Evolutionary conservation across 92 coral and sea anemone genomes (phyloP).

Genomic region (Parazoanthus darwini): DNA sequence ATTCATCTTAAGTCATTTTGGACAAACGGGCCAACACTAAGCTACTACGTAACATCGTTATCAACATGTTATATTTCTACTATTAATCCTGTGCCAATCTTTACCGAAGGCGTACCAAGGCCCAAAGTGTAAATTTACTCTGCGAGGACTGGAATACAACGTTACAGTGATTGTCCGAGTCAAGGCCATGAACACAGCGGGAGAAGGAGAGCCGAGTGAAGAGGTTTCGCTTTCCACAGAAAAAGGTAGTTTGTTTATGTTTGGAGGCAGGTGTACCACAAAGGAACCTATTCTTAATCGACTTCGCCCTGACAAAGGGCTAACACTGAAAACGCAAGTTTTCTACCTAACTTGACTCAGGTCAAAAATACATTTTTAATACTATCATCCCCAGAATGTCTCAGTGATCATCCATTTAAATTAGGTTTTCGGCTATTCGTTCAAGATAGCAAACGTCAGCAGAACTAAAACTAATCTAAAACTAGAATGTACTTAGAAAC

Average conservation of each 20-base stretch:
- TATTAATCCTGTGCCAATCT: neutral
- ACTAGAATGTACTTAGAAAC: no score
- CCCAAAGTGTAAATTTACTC: slow-evolving; percentile 80
- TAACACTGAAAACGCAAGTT: no score
- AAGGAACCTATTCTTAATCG: no score
- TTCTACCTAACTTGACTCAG: no score
- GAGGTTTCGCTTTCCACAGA: slow-evolving; percentile 83
- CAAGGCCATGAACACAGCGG: slow-evolving; percentile 86
- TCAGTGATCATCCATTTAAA: no score
- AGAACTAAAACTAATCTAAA: no score
- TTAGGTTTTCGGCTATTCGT: no score
- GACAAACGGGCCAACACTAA: neutral
- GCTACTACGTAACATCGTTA: neutral
- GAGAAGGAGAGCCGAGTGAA: slow-evolving; percentile 79
- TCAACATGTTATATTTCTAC: neutral
- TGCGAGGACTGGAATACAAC: slow-evolving; percentile 81
- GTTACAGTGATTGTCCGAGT: slow-evolving; percentile 78
- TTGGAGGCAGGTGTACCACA: neutral
- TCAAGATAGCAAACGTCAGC: no score
- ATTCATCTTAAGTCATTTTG: neutral
- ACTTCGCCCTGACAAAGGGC: no score
- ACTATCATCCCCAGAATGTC: no score
- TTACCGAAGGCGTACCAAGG: slow-evolving; percentile 74
- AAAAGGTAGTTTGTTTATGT: slow-evolving; percentile 49
- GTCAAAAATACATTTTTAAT: no score